These are phyloP conservation scores for Leuciscus waleckii DNA, from an alignment of 2,797 vertebrate genomes.

Conservation along the genomic window DNA sequence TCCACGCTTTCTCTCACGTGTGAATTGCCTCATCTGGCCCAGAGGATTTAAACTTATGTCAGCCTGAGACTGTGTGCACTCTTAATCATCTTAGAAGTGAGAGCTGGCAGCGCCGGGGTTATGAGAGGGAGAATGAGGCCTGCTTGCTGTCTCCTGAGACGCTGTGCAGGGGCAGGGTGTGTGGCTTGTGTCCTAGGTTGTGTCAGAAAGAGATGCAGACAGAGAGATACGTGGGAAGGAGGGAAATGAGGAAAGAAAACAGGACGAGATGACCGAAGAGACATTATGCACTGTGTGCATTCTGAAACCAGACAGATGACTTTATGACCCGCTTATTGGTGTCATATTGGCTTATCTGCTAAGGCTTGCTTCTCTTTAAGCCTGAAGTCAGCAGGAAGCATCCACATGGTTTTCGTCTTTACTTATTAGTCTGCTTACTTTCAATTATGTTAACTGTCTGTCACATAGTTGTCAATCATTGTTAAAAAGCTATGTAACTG, in stretches of 20 bases:
- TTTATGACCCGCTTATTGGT: constrained; percentile 56
- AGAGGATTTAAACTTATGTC: constrained; percentile 74
- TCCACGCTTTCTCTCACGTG: constrained; percentile 63
- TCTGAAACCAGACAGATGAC: constrained; percentile 58
- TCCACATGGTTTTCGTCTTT: constrained; percentile 1
- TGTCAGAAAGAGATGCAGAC: constrained; percentile 44
- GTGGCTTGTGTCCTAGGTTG: constrained; percentile 43
- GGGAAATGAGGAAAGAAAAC: constrained; percentile 43
- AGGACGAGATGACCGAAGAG: constrained; percentile 34
- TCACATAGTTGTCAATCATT: constrained; percentile 6
- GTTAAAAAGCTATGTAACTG: neutral
- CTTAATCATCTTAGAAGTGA: constrained; percentile 77
- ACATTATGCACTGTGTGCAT: constrained; percentile 47
- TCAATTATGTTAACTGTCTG: neutral
- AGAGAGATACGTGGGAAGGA: constrained; percentile 30
- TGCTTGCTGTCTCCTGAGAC: constrained; percentile 55
- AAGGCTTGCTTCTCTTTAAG: constrained; percentile 49
- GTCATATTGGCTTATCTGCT: constrained; percentile 52
- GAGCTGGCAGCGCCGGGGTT: constrained; percentile 64
- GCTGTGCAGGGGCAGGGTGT: constrained; percentile 38
- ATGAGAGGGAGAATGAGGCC: constrained; percentile 55
- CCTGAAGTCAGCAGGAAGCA: constrained; percentile 36
- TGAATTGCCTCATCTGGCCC: constrained; percentile 68
- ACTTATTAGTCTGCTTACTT: constrained; percentile 30
- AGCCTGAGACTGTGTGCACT: constrained; percentile 66